Base-by-base conservation (phyloP, 2,113 vertebrate species). In the Hydrochoerus hydrochaeris region DNA sequence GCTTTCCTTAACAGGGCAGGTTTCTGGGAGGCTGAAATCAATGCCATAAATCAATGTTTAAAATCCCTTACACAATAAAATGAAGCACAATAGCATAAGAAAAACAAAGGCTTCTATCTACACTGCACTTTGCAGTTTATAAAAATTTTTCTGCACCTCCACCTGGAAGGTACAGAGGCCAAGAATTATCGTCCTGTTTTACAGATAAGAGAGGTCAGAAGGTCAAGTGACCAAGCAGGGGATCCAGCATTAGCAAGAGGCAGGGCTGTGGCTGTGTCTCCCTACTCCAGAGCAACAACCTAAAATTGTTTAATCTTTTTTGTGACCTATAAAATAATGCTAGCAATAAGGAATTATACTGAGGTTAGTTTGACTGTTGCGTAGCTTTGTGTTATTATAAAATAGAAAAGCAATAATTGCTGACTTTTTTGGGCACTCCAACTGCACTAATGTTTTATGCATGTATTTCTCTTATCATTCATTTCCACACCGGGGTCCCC, bases 1-100 rank as follows among this genome's bases (percentile, higher is more conserved):
- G 41, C 12, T 52, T 96, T 95, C 38, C 17, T 73, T 60, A 46
- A 62, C n/a, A 96, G n/a, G 65, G 7, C 1, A 13, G 13, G 13
- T 58, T 90, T 92, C 75, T 46, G 26, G 54, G 54, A 89, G 69
- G 69, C 67, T 49, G 22, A 54, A 89, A 96, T 95, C 84, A 81
- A 81, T 60, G 49, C 63, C 69, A 90, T 75, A 88, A 80, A 91
- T 49, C 58, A 91, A 60, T 67, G 44, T 84, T 95, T 92, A 67
- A 81, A 95, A 93, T 83, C 13, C 9, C 52, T 95, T 54, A 58
- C 28, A 73, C 65, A 83, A 67, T 52, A 92, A 96, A 92, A 67
- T 57, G 95, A 95, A 60, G 13, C 63, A 71, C 17, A 54, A 41
- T 14, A 82, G 60, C 4, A 89, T 22, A 75, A 46, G 35, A n/a